These are phyloP conservation scores for Trinectes maculatus DNA, from an alignment of 2,113 vertebrate genomes.

Conservation along the genomic window DNA sequence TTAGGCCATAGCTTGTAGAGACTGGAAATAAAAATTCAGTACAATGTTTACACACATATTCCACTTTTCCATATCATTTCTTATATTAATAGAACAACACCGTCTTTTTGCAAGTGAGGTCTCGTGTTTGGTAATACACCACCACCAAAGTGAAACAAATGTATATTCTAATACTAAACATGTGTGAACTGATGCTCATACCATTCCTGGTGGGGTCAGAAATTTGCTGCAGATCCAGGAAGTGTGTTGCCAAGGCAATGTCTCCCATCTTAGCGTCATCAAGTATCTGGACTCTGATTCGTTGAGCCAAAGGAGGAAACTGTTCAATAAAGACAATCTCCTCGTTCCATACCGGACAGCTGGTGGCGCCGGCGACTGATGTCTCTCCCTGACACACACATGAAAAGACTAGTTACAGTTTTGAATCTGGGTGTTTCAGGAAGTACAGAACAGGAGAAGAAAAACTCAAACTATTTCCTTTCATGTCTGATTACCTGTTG, in stretches of 20 bases:
- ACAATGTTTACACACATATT: too few relatives aligned
- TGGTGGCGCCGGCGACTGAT: conserved; percentile 82
- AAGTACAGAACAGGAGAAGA: neutral
- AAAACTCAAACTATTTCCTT: too few relatives aligned
- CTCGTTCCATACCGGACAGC: conserved; percentile 89
- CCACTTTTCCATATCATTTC: too few relatives aligned
- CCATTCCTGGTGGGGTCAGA: conserved; percentile 90
- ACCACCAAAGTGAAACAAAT: neutral
- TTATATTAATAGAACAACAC: too few relatives aligned
- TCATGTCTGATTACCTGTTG: conserved; percentile 84
- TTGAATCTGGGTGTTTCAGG: too few relatives aligned
- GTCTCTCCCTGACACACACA: conserved; percentile 87
- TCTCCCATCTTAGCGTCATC: conserved; percentile 89
- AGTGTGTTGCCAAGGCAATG: conserved; percentile 88
- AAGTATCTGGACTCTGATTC: conserved; percentile 89
- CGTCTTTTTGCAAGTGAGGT: too few relatives aligned
- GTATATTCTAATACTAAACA: neutral
- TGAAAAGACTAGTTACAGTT: neutral
- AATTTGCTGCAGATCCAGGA: conserved; percentile 90
- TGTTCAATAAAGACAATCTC: conserved; percentile 94
- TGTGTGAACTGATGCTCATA: conserved; percentile 23
- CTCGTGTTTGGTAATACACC: too few relatives aligned
- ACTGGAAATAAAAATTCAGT: neutral
- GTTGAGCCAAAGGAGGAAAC: conserved; percentile 89
- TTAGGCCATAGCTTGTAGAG: too few relatives aligned